Conservation (phyloP, 1,140 invertebrate genomes). For the Zaprionus gabonicus region DNA sequence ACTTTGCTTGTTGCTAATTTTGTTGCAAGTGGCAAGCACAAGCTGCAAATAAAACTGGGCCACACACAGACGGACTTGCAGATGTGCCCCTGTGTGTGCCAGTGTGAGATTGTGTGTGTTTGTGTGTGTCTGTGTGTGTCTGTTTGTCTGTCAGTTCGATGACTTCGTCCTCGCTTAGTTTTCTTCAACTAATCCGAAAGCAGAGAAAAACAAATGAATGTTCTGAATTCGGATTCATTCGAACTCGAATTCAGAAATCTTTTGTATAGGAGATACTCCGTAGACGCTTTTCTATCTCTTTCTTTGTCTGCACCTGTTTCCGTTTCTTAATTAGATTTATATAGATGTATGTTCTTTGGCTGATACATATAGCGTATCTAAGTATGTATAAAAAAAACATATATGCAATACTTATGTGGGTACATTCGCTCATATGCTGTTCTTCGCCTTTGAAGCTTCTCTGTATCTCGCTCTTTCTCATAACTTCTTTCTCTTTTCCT, state of each 20-base stretch:
- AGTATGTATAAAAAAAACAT: too few species aligned
- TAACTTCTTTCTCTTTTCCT: too few species aligned
- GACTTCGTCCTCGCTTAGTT: background rate
- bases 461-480: too few species aligned
- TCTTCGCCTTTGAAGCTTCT: too few species aligned
- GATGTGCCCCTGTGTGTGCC: background rate
- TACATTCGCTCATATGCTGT: too few species aligned
- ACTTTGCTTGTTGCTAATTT: slow-evolving; percentile 77
- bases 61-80: slow-evolving; percentile 45
- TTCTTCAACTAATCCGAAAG: slow-evolving; percentile 3
- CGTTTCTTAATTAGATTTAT: slow-evolving; percentile 2
- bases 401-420: too few species aligned
- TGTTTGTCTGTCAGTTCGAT: background rate
- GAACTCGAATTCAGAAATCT: background rate
- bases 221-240: background rate
- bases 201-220: background rate
- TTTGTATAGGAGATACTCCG: background rate
- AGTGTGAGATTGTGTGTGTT: background rate
- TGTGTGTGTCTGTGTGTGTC: background rate
- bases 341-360: background rate
- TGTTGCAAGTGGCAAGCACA: slow-evolving; percentile 40
- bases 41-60: slow-evolving; percentile 52
- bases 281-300: background rate
- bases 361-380: background rate
- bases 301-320: background rate